Conservation (phyloP, 2,113 vertebrate species). For the Rhizomys pruinosus region DNA sequence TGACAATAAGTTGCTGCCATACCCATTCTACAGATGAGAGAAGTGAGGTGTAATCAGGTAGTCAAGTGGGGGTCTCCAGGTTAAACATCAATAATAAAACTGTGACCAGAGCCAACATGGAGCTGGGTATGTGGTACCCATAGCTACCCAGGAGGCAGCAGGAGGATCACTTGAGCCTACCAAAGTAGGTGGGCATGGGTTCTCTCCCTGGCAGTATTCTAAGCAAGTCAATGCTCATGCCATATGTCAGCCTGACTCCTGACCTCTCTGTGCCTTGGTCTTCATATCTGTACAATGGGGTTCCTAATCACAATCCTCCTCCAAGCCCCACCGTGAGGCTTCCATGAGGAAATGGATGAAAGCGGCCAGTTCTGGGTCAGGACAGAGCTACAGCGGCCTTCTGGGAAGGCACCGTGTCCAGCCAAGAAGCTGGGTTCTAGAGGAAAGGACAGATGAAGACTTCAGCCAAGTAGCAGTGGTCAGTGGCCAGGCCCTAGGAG, state of each 20-base stretch:
- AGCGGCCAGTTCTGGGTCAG: neutral
- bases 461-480: neutral
- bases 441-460: neutral
- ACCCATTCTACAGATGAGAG: neutral
- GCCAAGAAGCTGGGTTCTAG: too few species aligned
- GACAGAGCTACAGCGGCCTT: fast-evolving
- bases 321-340: neutral
- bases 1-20: neutral
- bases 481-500: neutral
- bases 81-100: neutral
- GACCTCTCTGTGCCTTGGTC: neutral
- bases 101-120: neutral
- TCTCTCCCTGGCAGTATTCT: neutral
- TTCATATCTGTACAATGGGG: neutral
- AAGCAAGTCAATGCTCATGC: neutral
- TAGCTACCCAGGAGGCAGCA: neutral
- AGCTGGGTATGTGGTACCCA: neutral
- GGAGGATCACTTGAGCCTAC: neutral
- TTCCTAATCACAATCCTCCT: neutral
- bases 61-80: neutral
- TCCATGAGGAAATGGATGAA: neutral
- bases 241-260: neutral
- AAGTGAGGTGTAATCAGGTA: neutral
- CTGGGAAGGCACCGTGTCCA: neutral
- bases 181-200: neutral